Evolutionary conservation across 2,888 invertebrate species (phyloP).

Genomic region (Dryadula phaetusa): DNA sequence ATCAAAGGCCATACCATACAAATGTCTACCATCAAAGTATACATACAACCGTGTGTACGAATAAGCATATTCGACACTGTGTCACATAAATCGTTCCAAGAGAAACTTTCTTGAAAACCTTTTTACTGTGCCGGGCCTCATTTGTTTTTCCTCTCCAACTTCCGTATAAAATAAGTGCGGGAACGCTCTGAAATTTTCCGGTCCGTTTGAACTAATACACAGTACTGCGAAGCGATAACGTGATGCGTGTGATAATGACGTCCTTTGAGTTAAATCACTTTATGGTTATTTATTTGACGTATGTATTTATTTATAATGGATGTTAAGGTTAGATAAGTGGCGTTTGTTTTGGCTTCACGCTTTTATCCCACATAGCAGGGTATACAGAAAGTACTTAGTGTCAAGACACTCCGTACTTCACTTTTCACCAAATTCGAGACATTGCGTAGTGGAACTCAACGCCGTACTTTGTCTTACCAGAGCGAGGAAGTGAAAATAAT

Average conservation of each 20-base stretch:
- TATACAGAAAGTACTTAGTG: too few relatives aligned
- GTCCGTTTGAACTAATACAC: constrained; percentile 47
- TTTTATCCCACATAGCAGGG: too few relatives aligned
- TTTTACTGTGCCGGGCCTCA: constrained; percentile 49
- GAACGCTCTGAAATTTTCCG: constrained; percentile 46
- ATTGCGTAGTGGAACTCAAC: too few relatives aligned
- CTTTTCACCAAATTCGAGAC: too few relatives aligned
- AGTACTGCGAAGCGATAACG: constrained; percentile 39
- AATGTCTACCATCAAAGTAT: neutral
- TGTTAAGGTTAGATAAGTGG: too few relatives aligned
- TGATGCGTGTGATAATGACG: constrained; percentile 35
- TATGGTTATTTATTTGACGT: too few relatives aligned
- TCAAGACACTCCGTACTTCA: too few relatives aligned
- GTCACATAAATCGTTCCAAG: constrained; percentile 47
- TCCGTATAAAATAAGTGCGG: constrained; percentile 48
- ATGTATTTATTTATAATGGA: too few relatives aligned
- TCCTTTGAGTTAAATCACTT: constrained; percentile 5
- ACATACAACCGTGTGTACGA: constrained; percentile 5
- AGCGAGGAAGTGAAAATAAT: too few relatives aligned
- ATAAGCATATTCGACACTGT: constrained; percentile 25
- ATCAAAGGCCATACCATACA: too few relatives aligned
- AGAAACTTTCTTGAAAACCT: constrained; percentile 49
- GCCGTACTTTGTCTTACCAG: too few relatives aligned
- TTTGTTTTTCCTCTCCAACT: constrained; percentile 50
- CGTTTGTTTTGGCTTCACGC: too few relatives aligned